Conservation (phyloP, 2,113 vertebrate genomes). For the Anhinga anhinga region DNA sequence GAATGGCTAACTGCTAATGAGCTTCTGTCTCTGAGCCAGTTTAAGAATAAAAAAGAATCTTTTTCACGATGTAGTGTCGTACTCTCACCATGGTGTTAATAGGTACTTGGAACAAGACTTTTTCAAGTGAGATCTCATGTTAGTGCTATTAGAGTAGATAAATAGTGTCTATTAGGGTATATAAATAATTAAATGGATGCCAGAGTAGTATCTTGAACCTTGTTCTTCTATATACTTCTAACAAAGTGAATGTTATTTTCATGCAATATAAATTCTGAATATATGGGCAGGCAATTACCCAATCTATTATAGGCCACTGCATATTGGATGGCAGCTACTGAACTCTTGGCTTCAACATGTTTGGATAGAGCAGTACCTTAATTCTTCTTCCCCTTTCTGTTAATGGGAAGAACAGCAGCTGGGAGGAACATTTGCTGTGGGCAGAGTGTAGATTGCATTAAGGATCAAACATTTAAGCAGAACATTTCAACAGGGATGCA, state of each 20-base stretch:
- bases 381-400: slow-evolving; percentile 46
- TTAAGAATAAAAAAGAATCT: not conserved
- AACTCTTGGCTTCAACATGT: not conserved
- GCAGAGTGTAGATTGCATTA: slow-evolving; percentile 48
- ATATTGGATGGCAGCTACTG: not conserved
- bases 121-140: not conserved
- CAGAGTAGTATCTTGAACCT: not conserved
- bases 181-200: not conserved
- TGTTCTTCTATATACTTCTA: not conserved
- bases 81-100: not conserved
- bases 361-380: slow-evolving; percentile 19
- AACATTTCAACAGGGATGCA: slow-evolving; percentile 62
- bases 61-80: not conserved
- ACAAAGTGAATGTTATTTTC: not conserved
- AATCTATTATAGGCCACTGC: not conserved
- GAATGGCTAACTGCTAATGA: not conserved
- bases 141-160: not conserved
- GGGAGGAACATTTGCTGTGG: slow-evolving; percentile 66
- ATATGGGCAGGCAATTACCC: not conserved
- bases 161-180: not conserved
- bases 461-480: slow-evolving; percentile 62
- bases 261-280: not conserved
- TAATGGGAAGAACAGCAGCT: slow-evolving; percentile 67
- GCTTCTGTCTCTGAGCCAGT: not conserved
- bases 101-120: not conserved